Conservation (phyloP, 2,888 invertebrate species). For the Watsonalla cultraria region DNA sequence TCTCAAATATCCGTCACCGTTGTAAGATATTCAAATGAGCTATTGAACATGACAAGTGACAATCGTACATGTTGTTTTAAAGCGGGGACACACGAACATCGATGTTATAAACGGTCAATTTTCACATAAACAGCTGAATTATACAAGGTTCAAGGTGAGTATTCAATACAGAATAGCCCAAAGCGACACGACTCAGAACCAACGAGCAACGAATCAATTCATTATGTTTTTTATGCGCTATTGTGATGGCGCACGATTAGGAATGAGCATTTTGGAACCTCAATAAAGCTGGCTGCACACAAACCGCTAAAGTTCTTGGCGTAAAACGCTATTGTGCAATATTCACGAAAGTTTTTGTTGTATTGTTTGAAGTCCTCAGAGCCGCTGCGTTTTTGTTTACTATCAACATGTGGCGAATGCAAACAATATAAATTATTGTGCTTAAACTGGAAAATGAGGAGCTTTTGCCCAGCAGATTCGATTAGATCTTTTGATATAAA, state of each 20-base stretch:
- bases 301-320: neutral
- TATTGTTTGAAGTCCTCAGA: neutral
- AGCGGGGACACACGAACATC: slow-evolving; percentile 16
- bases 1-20: neutral
- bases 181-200: slow-evolving; percentile 31
- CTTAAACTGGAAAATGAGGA: no score
- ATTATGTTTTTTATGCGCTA: slow-evolving; percentile 41
- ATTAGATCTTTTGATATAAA: no score
- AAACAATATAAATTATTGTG: no score
- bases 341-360: neutral
- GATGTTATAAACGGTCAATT: slow-evolving; percentile 19
- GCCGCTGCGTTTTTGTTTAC: no score
- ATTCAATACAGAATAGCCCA: slow-evolving; percentile 26
- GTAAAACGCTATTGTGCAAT: neutral
- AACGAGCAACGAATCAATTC: slow-evolving; percentile 43
- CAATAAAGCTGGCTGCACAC: neutral
- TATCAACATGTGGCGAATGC: no score
- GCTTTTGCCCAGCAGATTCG: no score
- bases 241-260: slow-evolving; percentile 18
- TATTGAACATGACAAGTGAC: slow-evolving; percentile 3
- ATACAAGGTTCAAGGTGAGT: slow-evolving; percentile 10
- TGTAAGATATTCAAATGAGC: neutral
- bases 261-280: neutral
- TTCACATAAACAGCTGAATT: slow-evolving; percentile 31
- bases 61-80: slow-evolving; percentile 11